Conservation (phyloP, 1,140 invertebrate species). For the Drosophila murphyi region DNA sequence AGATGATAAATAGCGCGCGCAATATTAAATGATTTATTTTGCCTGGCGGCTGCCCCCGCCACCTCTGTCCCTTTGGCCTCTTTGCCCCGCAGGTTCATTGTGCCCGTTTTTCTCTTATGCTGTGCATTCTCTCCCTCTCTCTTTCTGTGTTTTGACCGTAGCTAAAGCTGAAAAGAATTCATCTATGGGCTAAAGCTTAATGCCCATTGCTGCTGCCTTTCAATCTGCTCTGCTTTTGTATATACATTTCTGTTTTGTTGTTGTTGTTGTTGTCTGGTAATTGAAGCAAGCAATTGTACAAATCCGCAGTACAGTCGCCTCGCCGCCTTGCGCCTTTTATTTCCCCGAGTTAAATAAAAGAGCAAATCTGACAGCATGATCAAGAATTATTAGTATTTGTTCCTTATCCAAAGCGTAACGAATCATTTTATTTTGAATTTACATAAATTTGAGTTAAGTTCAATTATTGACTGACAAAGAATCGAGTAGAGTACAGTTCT, state of each 20-base stretch:
- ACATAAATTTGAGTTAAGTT: conserved; percentile 8
- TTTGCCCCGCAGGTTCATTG: conserved; percentile 62
- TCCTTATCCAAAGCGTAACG: conserved; percentile 4
- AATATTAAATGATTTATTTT: conserved; percentile 80
- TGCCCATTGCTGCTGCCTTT: conserved; percentile 36
- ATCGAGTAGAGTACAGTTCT: too few species aligned
- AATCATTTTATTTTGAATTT: background rate
- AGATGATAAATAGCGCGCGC: conserved; percentile 79
- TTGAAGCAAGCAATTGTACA: conserved; percentile 44
- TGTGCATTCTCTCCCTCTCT: conserved; percentile 20
- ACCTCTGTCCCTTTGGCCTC: background rate
- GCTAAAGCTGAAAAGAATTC: conserved; percentile 21
- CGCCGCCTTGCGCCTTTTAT: conserved; percentile 18
- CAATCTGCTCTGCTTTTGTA: conserved; percentile 25
- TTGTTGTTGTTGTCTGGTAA: conserved; percentile 27
- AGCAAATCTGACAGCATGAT: conserved; percentile 7
- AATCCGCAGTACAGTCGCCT: conserved; percentile 42
- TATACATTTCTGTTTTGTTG: conserved; percentile 23
- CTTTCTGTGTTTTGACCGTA: conserved; percentile 18
- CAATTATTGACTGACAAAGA: background rate
- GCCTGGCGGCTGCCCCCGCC: conserved; percentile 20
- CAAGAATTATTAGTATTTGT: conserved; percentile 2
- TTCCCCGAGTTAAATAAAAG: conserved; percentile 14
- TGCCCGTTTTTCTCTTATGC: conserved; percentile 37
- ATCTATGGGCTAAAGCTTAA: conserved; percentile 55